phyloP scores from a whole-genome alignment of 2,888 invertebrate genomes.

The Pammene fasciana region DNA sequence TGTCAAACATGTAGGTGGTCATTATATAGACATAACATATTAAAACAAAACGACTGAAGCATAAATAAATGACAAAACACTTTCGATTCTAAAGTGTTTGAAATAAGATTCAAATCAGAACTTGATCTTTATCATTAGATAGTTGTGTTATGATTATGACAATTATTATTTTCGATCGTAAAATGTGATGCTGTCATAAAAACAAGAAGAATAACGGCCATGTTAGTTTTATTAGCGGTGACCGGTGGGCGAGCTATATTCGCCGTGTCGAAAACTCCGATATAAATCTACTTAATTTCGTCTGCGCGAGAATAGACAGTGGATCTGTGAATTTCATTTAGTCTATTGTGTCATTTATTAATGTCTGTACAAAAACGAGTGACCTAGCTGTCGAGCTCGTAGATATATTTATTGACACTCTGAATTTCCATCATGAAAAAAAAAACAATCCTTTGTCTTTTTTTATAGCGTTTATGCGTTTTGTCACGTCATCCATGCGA shows the following conservation, averaged over 20 bases:
- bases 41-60: background rate
- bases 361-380: background rate
- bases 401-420: no score
- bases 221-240: slow-evolving; percentile 52
- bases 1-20: slow-evolving; percentile 23
- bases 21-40: background rate
- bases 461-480: no score
- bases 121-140: no score
- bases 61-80: slow-evolving; percentile 1
- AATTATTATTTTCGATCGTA: slow-evolving; percentile 60
- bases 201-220: slow-evolving; percentile 59
- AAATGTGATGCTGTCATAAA: slow-evolving; percentile 57
- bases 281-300: slow-evolving; percentile 41
- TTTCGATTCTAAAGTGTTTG: background rate
- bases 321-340: background rate
- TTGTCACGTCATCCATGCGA: no score
- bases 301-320: slow-evolving; percentile 27
- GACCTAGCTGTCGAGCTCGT: background rate
- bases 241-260: slow-evolving; percentile 50
- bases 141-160: slow-evolving; percentile 32
- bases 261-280: slow-evolving; percentile 45
- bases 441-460: no score
- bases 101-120: background rate
- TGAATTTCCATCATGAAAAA: no score
- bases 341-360: background rate